These are phyloP conservation scores for Wasmannia auropunctata DNA, from an alignment of 1,140 invertebrate genomes.

Conservation along the genomic window DNA sequence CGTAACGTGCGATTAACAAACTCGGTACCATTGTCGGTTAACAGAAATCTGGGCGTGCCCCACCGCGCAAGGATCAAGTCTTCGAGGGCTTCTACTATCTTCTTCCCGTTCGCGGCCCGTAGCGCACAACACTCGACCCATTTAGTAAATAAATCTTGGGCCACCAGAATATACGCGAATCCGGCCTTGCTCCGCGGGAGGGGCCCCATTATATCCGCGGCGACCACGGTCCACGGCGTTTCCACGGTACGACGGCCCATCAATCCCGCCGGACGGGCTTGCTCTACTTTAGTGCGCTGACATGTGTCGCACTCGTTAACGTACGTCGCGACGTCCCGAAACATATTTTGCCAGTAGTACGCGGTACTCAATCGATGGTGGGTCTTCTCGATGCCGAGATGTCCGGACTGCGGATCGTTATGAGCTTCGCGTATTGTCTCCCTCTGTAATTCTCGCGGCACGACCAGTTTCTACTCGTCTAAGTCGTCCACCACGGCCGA, in stretches of 20 bases:
- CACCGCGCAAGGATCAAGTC: not conserved
- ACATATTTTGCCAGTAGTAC: too few species aligned
- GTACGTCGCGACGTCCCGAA: not conserved
- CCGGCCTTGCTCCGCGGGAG: not conserved
- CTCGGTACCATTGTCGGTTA: not conserved
- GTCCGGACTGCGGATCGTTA: not conserved
- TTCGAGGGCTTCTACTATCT: not conserved
- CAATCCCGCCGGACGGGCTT: not conserved
- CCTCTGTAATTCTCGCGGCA: not conserved
- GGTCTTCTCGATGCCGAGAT: not conserved
- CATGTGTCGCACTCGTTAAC: not conserved
- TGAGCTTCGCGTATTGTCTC: not conserved
- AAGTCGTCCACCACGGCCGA: too few species aligned
- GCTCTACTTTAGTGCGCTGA: not conserved
- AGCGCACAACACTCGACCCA: not conserved
- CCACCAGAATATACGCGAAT: not conserved
- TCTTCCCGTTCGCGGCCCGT: not conserved
- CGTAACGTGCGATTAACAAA: too few species aligned
- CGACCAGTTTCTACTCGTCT: not conserved
- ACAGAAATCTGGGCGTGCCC: not conserved
- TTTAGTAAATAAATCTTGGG: not conserved
- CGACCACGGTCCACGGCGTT: not conserved
- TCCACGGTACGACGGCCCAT: not conserved
- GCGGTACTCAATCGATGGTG: too few species aligned
- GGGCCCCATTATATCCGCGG: not conserved